Percentiles rank a stretch among this genome's conserved stretches.
phyloP scores from a whole-genome alignment of 2,888 invertebrate species.

The Lasioglossum oenotherae region DNA sequence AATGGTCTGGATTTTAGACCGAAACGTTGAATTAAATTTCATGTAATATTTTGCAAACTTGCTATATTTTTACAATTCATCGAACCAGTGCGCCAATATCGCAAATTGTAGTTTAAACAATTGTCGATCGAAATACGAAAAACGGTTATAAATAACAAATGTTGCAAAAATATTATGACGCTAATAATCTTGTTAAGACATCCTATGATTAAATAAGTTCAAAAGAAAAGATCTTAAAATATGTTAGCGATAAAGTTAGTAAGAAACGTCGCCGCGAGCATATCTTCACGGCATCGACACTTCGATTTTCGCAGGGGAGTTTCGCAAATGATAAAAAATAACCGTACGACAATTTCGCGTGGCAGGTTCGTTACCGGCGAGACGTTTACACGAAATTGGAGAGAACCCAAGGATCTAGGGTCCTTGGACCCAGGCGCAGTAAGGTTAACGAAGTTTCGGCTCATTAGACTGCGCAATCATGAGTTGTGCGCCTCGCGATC shows the following conservation, averaged over 20 bases:
- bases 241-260: not conserved
- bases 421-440: constrained; percentile 50
- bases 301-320: not conserved
- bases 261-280: not conserved
- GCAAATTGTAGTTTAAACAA: no score
- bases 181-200: no score
- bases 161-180: not conserved
- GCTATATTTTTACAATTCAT: no score
- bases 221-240: not conserved
- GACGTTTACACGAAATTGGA: constrained; percentile 30
- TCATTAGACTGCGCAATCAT: constrained; percentile 63
- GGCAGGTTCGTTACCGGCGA: constrained; percentile 24
- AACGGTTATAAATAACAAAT: not conserved
- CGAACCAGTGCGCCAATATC: no score
- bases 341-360: not conserved
- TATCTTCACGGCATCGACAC: not conserved
- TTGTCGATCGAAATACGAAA: no score
- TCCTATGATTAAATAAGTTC: not conserved
- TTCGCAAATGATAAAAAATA: constrained; percentile 15
- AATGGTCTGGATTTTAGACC: no score
- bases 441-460: constrained; percentile 70
- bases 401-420: constrained; percentile 19
- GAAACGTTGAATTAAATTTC: no score
- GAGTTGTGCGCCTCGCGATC: constrained; percentile 49
- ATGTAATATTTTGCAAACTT: no score